A percentile compares a stretch with the other conserved stretches of the same genome.
phyloP scores from a whole-genome alignment of 2,797 vertebrate species.

The Dipus sagitta region DNA sequence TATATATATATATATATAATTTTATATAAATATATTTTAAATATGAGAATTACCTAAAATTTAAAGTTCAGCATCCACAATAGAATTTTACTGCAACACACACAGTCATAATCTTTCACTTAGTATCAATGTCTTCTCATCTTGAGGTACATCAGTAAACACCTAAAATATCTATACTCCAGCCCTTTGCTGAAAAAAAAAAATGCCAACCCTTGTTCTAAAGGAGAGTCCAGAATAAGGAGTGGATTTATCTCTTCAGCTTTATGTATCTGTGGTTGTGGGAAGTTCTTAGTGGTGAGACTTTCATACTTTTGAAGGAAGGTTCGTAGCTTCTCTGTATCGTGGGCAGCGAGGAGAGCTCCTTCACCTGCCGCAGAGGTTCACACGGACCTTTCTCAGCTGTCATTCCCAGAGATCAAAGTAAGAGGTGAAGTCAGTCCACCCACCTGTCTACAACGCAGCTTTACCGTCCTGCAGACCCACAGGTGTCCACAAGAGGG shows the following conservation, averaged over 20 bases:
- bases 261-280: neutral
- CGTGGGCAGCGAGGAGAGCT: neutral
- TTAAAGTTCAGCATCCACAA: neutral
- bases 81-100: neutral
- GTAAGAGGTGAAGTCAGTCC: neutral
- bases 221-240: neutral
- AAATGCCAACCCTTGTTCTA: neutral
- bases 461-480: conserved; percentile 1
- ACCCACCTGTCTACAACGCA: neutral
- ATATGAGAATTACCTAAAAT: neutral
- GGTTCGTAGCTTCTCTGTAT: no score
- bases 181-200: neutral
- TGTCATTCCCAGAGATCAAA: neutral
- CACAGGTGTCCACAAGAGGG: conserved; percentile 65
- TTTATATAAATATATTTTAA: neutral
- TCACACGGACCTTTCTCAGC: neutral
- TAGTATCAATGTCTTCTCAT: rapidly evolving
- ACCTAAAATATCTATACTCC: neutral
- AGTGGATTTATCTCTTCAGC: neutral
- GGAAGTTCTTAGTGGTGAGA: neutral
- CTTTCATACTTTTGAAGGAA: neutral
- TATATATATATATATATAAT: no score
- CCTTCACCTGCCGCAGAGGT: neutral
- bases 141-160: neutral
- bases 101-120: neutral